Conservation (phyloP, 2,797 vertebrate genomes). For the Cynodonichthys magdalenae region DNA sequence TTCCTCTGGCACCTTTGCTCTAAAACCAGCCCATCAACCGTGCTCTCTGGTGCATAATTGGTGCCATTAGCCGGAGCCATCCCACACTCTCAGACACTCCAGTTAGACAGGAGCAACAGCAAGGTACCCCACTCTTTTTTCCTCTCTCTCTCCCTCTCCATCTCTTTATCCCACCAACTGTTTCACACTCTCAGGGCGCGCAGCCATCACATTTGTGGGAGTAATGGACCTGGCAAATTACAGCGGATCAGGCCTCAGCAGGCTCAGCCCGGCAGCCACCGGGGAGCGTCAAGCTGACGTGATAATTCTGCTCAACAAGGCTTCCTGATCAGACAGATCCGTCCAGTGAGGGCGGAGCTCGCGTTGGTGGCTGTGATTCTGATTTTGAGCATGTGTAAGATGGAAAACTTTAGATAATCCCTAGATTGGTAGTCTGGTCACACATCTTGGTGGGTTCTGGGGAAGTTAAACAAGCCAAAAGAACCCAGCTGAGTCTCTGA, state of each 20-base stretch:
- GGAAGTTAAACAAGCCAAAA: slow-evolving; percentile 22
- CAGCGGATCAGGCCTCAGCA: slow-evolving; percentile 57
- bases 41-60: slow-evolving; percentile 73
- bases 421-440: slow-evolving; percentile 47
- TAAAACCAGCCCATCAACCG: slow-evolving; percentile 54
- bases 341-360: background rate
- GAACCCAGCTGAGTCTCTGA: slow-evolving; percentile 28
- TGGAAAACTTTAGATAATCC: slow-evolving; percentile 47
- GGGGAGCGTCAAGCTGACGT: slow-evolving; percentile 49
- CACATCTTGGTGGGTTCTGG: slow-evolving; percentile 23
- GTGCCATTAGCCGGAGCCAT: slow-evolving; percentile 63
- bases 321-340: slow-evolving; percentile 37
- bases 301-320: slow-evolving; percentile 52
- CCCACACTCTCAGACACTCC: slow-evolving; percentile 42
- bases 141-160: slow-evolving; percentile 26
- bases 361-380: slow-evolving; percentile 27
- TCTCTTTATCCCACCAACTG: slow-evolving; percentile 60
- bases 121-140: slow-evolving; percentile 17
- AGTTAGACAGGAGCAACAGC: slow-evolving; percentile 29
- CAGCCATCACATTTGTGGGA: slow-evolving; percentile 68
- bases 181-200: slow-evolving; percentile 60
- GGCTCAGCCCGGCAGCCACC: slow-evolving; percentile 46
- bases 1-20: slow-evolving; percentile 20
- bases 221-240: slow-evolving; percentile 73
- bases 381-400: slow-evolving; percentile 15